These are phyloP conservation scores for Parnassius smintheus DNA, from an alignment of 2,888 invertebrate species.

Conservation along the genomic window DNA sequence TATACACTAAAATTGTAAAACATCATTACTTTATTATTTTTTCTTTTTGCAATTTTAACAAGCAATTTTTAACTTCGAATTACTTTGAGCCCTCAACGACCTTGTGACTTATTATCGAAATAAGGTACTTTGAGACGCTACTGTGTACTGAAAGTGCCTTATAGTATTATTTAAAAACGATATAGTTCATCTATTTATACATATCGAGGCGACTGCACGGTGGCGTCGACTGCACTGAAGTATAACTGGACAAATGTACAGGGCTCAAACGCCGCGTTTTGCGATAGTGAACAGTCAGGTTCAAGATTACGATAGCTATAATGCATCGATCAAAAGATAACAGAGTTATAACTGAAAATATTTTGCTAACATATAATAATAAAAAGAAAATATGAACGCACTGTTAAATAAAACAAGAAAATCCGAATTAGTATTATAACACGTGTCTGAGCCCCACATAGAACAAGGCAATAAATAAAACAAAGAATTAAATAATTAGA, in stretches of 20 bases:
- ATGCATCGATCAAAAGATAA: background rate
- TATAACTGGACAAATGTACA: conserved; percentile 39
- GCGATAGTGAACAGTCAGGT: background rate
- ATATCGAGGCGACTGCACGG: conserved; percentile 47
- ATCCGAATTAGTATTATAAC: too few species aligned
- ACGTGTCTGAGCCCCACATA: conserved; percentile 10
- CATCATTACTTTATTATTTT: conserved; percentile 39
- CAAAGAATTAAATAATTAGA: conserved; percentile 71
- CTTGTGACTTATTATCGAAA: conserved; percentile 43
- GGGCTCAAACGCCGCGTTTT: conserved; percentile 40
- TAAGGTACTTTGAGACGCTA: conserved; percentile 59
- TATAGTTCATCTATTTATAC: conserved; percentile 73
- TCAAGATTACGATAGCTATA: background rate
- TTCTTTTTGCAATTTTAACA: conserved; percentile 68
- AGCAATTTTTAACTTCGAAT: conserved; percentile 58
- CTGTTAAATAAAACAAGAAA: too few species aligned
- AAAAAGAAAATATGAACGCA: too few species aligned
- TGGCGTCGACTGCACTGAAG: conserved; percentile 39
- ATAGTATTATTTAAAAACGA: conserved; percentile 65
- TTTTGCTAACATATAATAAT: background rate
- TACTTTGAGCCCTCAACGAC: conserved; percentile 49
- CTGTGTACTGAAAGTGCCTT: conserved; percentile 60
- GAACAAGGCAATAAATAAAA: conserved; percentile 68
- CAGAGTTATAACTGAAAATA: background rate
- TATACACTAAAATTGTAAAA: conserved; percentile 66